Evolutionary conservation across 2,113 vertebrate species (phyloP).

Genomic region (Tichodroma muraria): DNA sequence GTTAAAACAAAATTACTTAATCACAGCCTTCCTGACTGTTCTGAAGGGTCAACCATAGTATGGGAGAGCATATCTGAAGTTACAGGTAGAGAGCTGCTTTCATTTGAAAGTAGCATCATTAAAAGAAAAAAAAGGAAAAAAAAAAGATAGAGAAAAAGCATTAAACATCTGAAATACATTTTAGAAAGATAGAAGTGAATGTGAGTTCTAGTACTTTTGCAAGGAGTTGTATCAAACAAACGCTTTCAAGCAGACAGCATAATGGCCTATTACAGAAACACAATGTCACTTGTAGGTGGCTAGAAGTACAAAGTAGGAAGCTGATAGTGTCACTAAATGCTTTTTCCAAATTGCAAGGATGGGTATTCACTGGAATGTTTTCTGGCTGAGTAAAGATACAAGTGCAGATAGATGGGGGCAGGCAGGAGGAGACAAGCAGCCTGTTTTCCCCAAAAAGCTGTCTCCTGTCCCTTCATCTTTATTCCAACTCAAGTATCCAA

Average conservation of each 20-base stretch:
- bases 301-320: conserved; percentile 27
- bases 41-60: not conserved
- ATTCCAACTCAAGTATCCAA: not conserved
- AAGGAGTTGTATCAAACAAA: conserved; percentile 20
- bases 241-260: conserved; percentile 8
- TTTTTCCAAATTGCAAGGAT: conserved; percentile 15
- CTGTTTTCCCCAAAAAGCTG: not conserved
- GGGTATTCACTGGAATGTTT: not conserved
- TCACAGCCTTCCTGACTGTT: not conserved
- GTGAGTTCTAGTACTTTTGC: conserved; percentile 14
- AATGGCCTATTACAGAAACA: conserved; percentile 45
- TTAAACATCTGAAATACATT: not conserved
- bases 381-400: not conserved
- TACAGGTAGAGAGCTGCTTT: not conserved
- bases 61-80: not conserved
- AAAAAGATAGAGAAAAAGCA: not conserved
- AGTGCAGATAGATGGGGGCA: not conserved
- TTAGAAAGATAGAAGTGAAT: not conserved
- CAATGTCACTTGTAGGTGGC: conserved; percentile 35
- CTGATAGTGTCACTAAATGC: not conserved
- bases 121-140: not conserved
- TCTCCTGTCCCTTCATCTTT: not conserved
- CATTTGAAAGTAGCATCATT: not conserved
- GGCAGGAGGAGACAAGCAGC: not conserved
- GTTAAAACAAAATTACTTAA: not conserved